phyloP scores from a whole-genome alignment of 2,113 vertebrate genomes.

The Pelmatolapia mariae region DNA sequence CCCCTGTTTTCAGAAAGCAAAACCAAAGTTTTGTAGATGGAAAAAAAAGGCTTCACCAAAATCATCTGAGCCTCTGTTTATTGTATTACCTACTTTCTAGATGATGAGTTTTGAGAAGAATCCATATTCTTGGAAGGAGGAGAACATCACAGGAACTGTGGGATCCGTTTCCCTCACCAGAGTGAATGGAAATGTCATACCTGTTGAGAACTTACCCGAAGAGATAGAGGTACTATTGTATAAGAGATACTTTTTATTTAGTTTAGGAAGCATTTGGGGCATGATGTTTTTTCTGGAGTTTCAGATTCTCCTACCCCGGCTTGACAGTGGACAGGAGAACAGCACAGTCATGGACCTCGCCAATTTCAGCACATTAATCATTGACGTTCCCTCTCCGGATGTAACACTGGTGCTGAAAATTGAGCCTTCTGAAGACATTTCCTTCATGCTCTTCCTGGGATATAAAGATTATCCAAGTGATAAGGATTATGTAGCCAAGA shows the following conservation, averaged over 20 bases:
- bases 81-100: constrained; percentile 51
- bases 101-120: constrained; percentile 88
- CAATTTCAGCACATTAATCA: constrained; percentile 76
- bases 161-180: constrained; percentile 81
- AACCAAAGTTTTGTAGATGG: neutral
- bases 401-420: constrained; percentile 82
- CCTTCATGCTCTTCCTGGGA: constrained; percentile 79
- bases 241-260: neutral
- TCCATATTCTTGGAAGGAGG: constrained; percentile 76
- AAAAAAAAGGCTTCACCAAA: neutral
- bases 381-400: constrained; percentile 77
- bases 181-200: constrained; percentile 73
- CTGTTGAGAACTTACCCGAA: constrained; percentile 77
- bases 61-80: neutral
- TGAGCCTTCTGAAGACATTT: constrained; percentile 73
- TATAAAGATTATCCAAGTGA: constrained; percentile 78
- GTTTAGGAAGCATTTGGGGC: neutral
- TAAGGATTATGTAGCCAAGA: constrained; percentile 73
- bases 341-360: constrained; percentile 76
- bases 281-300: neutral
- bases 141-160: constrained; percentile 77
- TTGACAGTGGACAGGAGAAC: constrained; percentile 53
- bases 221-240: constrained; percentile 82
- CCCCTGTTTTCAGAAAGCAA: neutral
- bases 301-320: constrained; percentile 83